Percentiles rank a stretch among this genome's conserved stretches.
Conservation (phyloP, 2,113 vertebrate genomes). For the Pelvicachromis taeniatus region DNA sequence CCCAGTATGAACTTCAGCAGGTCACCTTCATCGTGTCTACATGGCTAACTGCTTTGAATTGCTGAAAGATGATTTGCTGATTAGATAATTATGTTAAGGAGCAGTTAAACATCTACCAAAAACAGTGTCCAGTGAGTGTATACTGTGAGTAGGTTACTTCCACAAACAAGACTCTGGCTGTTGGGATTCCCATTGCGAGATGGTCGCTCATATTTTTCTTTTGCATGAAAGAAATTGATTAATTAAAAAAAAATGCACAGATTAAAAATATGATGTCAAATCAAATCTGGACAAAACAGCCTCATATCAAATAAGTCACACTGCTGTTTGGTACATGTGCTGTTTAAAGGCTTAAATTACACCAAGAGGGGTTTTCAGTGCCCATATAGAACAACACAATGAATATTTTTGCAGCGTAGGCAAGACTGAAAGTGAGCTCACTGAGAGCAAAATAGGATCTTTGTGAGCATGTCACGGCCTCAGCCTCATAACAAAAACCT, state of each 20-base stretch:
- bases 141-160: neutral
- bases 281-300: neutral
- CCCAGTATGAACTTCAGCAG: neutral
- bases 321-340: neutral
- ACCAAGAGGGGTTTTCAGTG: neutral
- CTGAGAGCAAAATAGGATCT: neutral
- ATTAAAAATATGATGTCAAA: neutral
- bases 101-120: accelerated
- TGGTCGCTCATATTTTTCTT: neutral
- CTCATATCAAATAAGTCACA: neutral
- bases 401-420: neutral
- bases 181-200: neutral
- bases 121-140: neutral
- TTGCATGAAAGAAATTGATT: neutral
- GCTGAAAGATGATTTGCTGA: neutral
- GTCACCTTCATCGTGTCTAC: neutral
- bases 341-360: neutral
- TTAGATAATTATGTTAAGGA: neutral
- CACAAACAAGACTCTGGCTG: neutral
- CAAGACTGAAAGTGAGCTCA: neutral
- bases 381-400: neutral
- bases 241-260: neutral
- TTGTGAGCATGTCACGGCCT: neutral
- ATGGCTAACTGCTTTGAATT: neutral
- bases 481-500: neutral